Conservation (phyloP, 2,113 vertebrate species). For the Poecile atricapillus region DNA sequence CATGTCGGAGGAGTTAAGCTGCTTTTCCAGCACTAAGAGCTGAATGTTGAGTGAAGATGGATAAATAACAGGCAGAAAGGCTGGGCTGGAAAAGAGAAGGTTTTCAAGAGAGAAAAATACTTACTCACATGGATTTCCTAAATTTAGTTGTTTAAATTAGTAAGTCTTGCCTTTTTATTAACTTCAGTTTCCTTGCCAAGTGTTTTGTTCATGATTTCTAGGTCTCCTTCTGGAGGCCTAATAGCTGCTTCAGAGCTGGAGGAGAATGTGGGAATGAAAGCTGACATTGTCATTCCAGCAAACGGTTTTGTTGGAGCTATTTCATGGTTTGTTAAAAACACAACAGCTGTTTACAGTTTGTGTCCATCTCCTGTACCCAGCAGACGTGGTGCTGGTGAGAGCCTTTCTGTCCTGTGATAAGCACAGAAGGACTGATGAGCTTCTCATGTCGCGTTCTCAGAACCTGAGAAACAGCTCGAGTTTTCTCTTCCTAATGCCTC, state of each 20-base stretch:
- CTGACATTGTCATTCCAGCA: background rate
- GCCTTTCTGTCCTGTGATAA: background rate
- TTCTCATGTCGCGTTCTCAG: background rate
- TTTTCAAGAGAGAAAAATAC: background rate
- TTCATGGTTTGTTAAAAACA: slow-evolving; percentile 45
- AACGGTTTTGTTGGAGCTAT: background rate
- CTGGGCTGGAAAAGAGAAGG: background rate
- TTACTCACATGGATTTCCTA: background rate
- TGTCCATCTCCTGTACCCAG: background rate
- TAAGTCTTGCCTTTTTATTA: background rate
- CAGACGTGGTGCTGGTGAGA: background rate
- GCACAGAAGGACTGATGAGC: background rate
- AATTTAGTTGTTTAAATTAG: background rate
- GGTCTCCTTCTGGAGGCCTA: background rate
- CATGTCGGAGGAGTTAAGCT: background rate
- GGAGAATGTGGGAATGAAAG: slow-evolving; percentile 46
- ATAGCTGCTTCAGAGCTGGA: background rate
- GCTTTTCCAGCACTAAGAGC: background rate
- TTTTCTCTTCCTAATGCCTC: background rate
- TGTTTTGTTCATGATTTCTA: background rate
- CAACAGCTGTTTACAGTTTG: slow-evolving; percentile 47
- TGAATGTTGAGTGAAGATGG: background rate
- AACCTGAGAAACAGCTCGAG: slow-evolving; percentile 31
- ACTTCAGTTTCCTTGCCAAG: background rate
- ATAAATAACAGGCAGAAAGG: background rate